A percentile compares a stretch with the other conserved stretches of the same genome.
Evolutionary conservation across 2,797 vertebrate genomes (phyloP).

Genomic region (Artibeus jamaicensis): DNA sequence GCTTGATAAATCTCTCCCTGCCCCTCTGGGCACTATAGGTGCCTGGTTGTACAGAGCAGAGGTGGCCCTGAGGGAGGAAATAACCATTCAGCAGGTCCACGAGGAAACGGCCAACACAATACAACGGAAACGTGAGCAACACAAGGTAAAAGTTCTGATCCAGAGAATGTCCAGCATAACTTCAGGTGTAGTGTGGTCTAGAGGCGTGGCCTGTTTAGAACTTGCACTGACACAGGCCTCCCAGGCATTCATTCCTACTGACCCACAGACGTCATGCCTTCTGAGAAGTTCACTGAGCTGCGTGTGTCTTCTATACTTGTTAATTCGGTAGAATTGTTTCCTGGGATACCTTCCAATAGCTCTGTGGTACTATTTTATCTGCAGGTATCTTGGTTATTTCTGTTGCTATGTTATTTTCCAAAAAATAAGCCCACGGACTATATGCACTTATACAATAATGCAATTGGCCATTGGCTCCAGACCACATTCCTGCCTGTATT

Average conservation of each 20-base stretch:
- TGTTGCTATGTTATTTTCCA: not conserved
- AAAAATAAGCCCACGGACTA: not conserved
- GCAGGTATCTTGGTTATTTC: not conserved
- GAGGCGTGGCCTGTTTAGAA: not conserved
- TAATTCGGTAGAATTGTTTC: not conserved
- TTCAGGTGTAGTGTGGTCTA: accelerated
- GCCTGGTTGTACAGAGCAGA: slow-evolving; percentile 94
- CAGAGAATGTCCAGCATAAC: not conserved
- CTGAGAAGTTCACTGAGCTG: not conserved
- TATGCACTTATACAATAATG: not conserved
- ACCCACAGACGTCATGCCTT: not conserved
- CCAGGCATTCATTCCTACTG: accelerated
- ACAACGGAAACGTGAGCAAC: slow-evolving; percentile 90
- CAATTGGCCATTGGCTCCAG: not conserved
- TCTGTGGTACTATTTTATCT: not conserved
- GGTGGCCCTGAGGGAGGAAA: slow-evolving; percentile 90
- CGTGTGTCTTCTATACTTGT: not conserved
- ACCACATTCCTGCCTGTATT: not conserved
- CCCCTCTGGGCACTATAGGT: slow-evolving; percentile 91
- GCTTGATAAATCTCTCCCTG: slow-evolving; percentile 93
- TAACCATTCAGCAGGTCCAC: slow-evolving; percentile 88
- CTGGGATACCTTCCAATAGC: not conserved
- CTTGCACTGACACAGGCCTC: accelerated
- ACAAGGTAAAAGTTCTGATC: slow-evolving; percentile 86
- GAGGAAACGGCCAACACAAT: slow-evolving; percentile 91